These are phyloP conservation scores for Neuroscelio doddi DNA, from an alignment of 2,888 invertebrate genomes.

Conservation along the genomic window DNA sequence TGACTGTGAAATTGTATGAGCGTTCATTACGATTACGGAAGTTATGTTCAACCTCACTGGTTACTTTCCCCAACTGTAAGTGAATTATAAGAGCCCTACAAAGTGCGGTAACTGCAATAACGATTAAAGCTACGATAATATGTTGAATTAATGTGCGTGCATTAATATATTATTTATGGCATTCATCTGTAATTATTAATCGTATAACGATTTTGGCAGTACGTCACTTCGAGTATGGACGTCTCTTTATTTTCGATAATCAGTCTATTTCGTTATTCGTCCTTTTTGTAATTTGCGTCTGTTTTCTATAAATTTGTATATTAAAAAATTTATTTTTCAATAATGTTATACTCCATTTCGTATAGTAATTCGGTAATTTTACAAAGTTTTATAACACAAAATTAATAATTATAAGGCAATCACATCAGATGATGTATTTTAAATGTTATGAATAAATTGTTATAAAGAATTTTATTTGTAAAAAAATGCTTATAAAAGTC, in stretches of 20 bases:
- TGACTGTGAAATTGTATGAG: too few species aligned
- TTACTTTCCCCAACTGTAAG: conserved; percentile 54
- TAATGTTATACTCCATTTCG: too few species aligned
- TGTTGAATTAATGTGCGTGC: conserved; percentile 68
- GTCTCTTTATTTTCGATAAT: conserved; percentile 1
- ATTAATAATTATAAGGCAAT: too few species aligned
- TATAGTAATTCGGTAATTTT: too few species aligned
- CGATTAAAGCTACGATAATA: conserved; percentile 70
- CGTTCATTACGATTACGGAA: conserved; percentile 23
- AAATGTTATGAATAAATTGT: too few species aligned
- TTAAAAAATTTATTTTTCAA: background rate
- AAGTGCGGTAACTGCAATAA: conserved; percentile 69
- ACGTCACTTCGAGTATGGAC: conserved; percentile 10
- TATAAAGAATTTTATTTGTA: too few species aligned
- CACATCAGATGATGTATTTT: too few species aligned
- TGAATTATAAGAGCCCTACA: conserved; percentile 67
- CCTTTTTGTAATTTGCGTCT: background rate
- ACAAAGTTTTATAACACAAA: too few species aligned
- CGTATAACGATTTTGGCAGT: conserved; percentile 54
- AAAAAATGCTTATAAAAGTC: too few species aligned
- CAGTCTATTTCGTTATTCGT: conserved; percentile 5
- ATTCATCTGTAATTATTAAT: conserved; percentile 53
- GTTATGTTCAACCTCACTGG: conserved; percentile 42
- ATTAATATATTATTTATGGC: conserved; percentile 63
- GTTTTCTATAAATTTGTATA: too few species aligned